Conservation (phyloP, 2,113 vertebrate genomes). For the Hipposideros armiger region DNA sequence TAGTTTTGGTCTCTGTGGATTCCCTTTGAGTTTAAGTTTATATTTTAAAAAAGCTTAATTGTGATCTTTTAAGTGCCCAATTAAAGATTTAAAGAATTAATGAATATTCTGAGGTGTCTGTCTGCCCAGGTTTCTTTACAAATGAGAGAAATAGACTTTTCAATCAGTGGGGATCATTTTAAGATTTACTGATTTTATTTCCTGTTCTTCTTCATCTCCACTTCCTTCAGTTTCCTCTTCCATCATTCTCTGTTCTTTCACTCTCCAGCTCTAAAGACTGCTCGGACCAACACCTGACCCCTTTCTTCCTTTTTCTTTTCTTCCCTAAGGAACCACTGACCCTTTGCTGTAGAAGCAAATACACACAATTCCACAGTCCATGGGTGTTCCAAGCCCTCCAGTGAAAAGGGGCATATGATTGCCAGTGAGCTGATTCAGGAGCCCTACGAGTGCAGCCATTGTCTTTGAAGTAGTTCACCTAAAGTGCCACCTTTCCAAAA, state of each 20-base stretch:
- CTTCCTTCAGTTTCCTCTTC: background rate
- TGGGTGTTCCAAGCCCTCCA: too few species aligned
- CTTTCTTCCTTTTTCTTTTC: background rate
- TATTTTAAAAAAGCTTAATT: slow-evolving; percentile 52
- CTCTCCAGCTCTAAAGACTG: background rate
- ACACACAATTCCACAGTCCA: background rate
- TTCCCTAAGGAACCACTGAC: background rate
- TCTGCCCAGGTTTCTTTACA: background rate
- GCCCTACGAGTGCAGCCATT: rapidly evolving
- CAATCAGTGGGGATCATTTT: background rate
- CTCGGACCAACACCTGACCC: too few species aligned
- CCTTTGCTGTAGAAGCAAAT: background rate
- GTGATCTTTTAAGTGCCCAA: slow-evolving; percentile 57
- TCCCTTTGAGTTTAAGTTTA: slow-evolving; percentile 59
- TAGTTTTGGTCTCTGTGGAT: background rate
- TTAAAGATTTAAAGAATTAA: slow-evolving; percentile 68
- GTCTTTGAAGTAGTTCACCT: background rate
- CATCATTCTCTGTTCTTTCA: background rate
- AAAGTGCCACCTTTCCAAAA: background rate
- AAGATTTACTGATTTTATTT: slow-evolving; percentile 21
- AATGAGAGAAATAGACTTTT: background rate
- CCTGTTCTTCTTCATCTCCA: slow-evolving; percentile 15
- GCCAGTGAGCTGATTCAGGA: background rate
- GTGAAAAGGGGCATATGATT: background rate
- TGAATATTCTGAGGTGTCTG: background rate